Evolutionary conservation across 2,113 vertebrate genomes (phyloP).

Genomic region (Chionomys nivalis): DNA sequence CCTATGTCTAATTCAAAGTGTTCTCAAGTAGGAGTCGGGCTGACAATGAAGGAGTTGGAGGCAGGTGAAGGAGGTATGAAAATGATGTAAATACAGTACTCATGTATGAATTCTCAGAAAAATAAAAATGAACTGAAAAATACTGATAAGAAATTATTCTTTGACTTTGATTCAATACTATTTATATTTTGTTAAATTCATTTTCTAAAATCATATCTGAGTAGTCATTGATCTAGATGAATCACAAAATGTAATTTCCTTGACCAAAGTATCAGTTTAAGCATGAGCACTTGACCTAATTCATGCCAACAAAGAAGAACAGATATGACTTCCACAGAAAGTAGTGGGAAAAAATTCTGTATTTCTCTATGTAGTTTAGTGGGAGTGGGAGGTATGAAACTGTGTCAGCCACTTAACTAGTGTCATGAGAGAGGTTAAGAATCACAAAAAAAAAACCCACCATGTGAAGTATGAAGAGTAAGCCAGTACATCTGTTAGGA

Average conservation of each 20-base stretch:
- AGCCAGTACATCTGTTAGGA: neutral
- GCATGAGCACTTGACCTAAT: neutral
- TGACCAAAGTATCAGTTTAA: conserved; percentile 27
- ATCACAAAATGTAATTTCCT: conserved; percentile 7
- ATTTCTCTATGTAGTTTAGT: neutral
- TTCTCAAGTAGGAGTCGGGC: neutral
- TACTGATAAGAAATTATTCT: neutral
- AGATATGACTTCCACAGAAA: neutral
- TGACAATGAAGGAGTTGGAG: neutral
- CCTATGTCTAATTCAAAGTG: neutral
- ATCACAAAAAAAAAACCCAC: neutral
- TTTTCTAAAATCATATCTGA: neutral
- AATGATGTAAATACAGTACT: neutral
- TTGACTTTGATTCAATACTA: neutral
- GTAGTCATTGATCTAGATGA: neutral
- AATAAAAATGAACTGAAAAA: neutral
- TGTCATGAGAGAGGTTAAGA: neutral
- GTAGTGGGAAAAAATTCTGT: conserved; percentile 5
- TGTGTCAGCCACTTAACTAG: neutral
- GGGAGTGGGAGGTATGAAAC: neutral
- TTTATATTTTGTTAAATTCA: neutral
- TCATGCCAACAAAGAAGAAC: neutral
- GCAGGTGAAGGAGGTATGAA: neutral
- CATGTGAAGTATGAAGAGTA: conserved; percentile 23
- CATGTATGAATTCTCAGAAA: neutral